These are phyloP conservation scores for Neopelma chrysocephalum DNA, from an alignment of 2,797 vertebrate species.

Conservation along the genomic window DNA sequence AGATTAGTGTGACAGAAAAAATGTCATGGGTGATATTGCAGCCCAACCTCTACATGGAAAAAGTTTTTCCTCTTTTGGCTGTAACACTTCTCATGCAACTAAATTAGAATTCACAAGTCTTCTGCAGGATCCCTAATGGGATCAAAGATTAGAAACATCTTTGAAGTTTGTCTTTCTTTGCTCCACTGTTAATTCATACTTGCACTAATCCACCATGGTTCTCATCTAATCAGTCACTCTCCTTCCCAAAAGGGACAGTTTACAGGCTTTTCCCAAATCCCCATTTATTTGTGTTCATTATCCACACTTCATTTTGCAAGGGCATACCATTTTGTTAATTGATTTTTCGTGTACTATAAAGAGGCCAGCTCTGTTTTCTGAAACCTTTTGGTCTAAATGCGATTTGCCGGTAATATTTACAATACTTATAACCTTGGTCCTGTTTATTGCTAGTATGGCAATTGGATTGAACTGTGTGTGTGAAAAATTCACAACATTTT, in stretches of 20 bases:
- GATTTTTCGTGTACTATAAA: slow-evolving; percentile 32
- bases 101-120: slow-evolving; percentile 43
- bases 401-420: not conserved
- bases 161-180: slow-evolving; percentile 52
- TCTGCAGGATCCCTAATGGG: slow-evolving; percentile 42
- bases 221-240: slow-evolving; percentile 3
- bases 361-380: not conserved
- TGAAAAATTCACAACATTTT: not conserved
- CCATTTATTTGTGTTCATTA: slow-evolving; percentile 33
- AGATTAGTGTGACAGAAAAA: slow-evolving; percentile 10
- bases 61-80: not conserved
- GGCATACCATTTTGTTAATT: slow-evolving; percentile 32
- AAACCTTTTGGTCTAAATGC: not conserved
- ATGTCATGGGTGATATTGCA: not conserved
- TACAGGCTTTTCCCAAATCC: not conserved
- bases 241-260: not conserved
- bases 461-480: not conserved
- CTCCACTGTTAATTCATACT: slow-evolving; percentile 9
- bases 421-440: not conserved
- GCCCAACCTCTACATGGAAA: not conserved
- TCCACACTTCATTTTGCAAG: slow-evolving; percentile 29
- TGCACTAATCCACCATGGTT: slow-evolving; percentile 20
- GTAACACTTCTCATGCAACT: not conserved
- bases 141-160: slow-evolving; percentile 57
- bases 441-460: not conserved